Percentiles rank a stretch among this genome's conserved stretches.
These are phyloP conservation scores for Scaptomyza cyrtandrae DNA, from an alignment of 2,888 invertebrate species.

Conservation along the genomic window DNA sequence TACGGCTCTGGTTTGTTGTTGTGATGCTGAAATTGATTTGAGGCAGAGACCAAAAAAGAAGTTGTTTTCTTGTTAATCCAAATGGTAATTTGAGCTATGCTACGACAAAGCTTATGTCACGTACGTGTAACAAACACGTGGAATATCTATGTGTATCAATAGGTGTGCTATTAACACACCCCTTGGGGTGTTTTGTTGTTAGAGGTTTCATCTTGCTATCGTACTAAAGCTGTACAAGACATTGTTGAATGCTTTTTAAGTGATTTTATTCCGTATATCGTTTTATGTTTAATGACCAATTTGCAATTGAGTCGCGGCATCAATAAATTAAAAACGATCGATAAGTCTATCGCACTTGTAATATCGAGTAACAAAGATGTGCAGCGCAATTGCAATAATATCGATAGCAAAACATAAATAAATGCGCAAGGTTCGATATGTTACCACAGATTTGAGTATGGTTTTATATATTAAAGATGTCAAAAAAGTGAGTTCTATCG, in stretches of 20 bases:
- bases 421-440: neutral
- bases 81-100: constrained; percentile 65
- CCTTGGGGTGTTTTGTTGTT: neutral
- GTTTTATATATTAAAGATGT: too few relatives aligned
- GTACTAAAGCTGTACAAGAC: constrained; percentile 25
- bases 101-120: constrained; percentile 54
- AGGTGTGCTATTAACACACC: constrained; percentile 31
- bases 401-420: neutral
- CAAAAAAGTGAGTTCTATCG: too few relatives aligned
- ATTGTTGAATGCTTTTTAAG: neutral
- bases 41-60: constrained; percentile 48
- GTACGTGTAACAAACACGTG: constrained; percentile 54
- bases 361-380: neutral
- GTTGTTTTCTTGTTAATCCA: constrained; percentile 71
- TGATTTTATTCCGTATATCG: neutral
- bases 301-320: neutral
- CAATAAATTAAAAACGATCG: neutral
- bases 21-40: constrained; percentile 75
- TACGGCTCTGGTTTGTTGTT: constrained; percentile 58
- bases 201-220: neutral
- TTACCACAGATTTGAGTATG: too few relatives aligned
- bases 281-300: neutral
- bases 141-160: constrained; percentile 11
- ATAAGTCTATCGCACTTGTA: neutral
- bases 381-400: neutral